Conservation (phyloP, 2,113 vertebrate species). For the Crotalus tigris region DNA sequence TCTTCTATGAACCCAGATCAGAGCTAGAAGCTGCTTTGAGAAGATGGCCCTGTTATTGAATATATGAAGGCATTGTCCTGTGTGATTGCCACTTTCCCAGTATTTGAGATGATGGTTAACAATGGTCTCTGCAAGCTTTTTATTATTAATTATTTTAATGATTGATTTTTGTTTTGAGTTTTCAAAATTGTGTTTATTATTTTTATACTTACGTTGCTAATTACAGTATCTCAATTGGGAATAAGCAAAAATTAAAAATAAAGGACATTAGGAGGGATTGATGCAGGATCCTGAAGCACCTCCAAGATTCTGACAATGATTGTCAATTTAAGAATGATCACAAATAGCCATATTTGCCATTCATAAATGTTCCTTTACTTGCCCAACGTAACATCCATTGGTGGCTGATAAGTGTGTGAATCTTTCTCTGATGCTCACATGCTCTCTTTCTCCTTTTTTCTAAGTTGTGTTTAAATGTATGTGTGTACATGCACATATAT, state of each 20-base stretch:
- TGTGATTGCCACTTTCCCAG: neutral
- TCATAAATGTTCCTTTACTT: neutral
- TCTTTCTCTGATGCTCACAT: neutral
- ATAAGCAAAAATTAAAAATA: neutral
- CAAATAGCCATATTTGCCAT: neutral
- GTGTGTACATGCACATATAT: neutral
- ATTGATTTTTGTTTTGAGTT: neutral
- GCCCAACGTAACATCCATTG: neutral
- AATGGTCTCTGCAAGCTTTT: neutral
- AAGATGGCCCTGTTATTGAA: neutral
- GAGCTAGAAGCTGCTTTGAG: neutral
- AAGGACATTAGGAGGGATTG: neutral
- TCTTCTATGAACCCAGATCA: neutral
- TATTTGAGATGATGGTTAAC: neutral
- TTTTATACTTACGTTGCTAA: neutral
- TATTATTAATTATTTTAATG: neutral
- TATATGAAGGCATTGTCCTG: neutral
- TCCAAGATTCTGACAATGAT: neutral
- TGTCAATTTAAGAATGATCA: neutral
- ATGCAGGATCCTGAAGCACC: neutral
- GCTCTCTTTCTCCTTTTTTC: rapidly evolving
- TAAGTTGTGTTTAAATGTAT: neutral
- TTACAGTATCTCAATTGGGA: neutral
- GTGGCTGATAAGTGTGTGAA: neutral
- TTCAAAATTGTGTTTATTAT: neutral